Evolutionary conservation across 2,797 vertebrate genomes (phyloP), one percentile per base, ranked within the genome.

Genomic region (Melanotaenia pygmaea): DNA sequence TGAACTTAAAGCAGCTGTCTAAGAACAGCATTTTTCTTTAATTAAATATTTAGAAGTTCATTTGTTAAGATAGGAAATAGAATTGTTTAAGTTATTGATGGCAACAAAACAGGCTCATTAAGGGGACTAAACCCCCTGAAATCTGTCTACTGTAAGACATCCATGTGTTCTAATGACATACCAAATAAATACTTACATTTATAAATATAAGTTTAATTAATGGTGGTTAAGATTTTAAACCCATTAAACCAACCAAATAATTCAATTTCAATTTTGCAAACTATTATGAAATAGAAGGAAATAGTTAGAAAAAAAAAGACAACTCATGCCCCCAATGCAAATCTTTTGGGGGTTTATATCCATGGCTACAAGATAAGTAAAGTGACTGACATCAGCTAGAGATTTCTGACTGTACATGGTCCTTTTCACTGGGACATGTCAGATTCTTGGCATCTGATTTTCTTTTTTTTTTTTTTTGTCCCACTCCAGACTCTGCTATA

Each of bases 401-500:
- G 45, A 47, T 47, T n/a, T n/a, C 45, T n/a, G 45, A 47, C 45
- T 47, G 2, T n/a, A 47, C 20, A 9, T 50, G 47, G 47, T 50
- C 47, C 47, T 50, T 50, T 50, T 50, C n/a, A 50, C n/a, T 50
- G 47, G 47, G 47, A 50, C 47, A 50, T 50, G 47, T n/a, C 47
- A 22, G 47, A 50, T 50, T 50, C 47, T 22, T 50, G 47, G 47
- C 47, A 50, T 50, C n/a, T 47, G 45, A n/a, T 47, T 45, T 18
- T 47, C n/a, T 22, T 50, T 50, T 4, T 30, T 16, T 28, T n/a
- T n/a, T 18, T 50, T 50, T 50, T n/a, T 50, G 2, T n/a, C 5
- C 47, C 3, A 22, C 3, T 22, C 10, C 47, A 50, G 47, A 10
- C 47, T 47, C 45, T 50, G 47, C 20, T 50, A n/a, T n/a, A 50